Conservation (phyloP, 2,113 vertebrate species). For the Penelope pileata region DNA sequence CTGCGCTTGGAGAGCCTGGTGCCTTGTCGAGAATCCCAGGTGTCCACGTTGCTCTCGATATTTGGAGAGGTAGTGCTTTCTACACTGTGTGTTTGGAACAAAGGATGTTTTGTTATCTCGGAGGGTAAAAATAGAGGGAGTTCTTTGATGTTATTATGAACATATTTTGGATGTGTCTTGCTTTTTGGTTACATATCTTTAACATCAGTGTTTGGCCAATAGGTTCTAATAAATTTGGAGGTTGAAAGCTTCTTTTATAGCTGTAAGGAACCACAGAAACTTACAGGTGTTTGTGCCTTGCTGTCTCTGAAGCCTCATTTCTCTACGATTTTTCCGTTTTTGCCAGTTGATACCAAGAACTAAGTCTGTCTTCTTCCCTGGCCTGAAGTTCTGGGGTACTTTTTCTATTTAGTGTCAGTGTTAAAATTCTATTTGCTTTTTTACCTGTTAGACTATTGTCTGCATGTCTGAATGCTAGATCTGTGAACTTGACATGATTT, state of each 20-base stretch:
- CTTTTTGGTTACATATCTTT: neutral
- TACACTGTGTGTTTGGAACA: neutral
- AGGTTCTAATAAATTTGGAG: neutral
- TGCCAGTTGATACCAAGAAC: neutral
- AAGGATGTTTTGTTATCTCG: rapidly evolving
- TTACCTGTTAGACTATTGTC: neutral
- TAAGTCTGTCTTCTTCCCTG: neutral
- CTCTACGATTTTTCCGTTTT: neutral
- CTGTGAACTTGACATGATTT: neutral
- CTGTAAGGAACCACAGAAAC: neutral
- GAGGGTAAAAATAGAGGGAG: neutral
- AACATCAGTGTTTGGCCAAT: neutral
- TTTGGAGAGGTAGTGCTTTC: conserved; percentile 87
- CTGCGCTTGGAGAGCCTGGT: conserved; percentile 74
- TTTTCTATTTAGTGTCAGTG: neutral
- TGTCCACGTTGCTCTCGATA: conserved; percentile 82
- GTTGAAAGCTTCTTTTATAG: neutral
- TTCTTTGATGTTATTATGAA: neutral
- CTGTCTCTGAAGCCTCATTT: neutral
- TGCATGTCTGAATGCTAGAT: neutral
- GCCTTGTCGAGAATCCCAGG: conserved; percentile 87
- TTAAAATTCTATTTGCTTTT: neutral
- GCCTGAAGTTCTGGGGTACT: neutral
- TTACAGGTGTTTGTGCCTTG: neutral
- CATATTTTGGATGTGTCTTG: neutral